Base-by-base conservation (phyloP, 2,888 invertebrate species). In the Drosophila falleni region DNA sequence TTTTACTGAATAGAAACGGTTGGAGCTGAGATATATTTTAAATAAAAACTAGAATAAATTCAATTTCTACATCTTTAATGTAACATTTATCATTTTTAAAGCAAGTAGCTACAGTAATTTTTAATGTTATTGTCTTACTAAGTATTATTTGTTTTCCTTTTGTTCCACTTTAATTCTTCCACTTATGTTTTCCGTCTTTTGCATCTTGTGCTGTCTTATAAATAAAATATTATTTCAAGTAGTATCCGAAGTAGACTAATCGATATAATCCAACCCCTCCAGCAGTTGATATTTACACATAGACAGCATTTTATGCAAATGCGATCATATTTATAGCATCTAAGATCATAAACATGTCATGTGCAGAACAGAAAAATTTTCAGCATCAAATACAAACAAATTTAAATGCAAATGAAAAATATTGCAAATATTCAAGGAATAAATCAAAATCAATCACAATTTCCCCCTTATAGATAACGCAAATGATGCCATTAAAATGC, bases 341-440 rank as follows among this genome's bases (percentile, higher is more conserved):
- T 69, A 44, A 63, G 81, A 87, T 84, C 82, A 81, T 74, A 87
- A 78, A 70, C 62, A 76, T 65, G 76, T 70, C 78, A 78, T 55
- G 61, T 56, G 50, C 62, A 69, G 49, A 44, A 16, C 31, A 13
- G 2, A 29, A 55, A 46, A 58, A 42, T 35, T 53, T 51, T 35
- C 33, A 50, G 29, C 37, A 62, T 26, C 42, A 51, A 35, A 50
- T 44, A 42, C 60, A 61, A 67, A 41, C 76, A 79, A 85, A 87
- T 84, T 78, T 78, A 78, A 87, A 84, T 87, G 86, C 85, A 83
- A 83, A 83, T 83, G 55, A 47, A 60, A 65, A 71, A 74, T 66
- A 74, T 80, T 46, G 61, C 56, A 71, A 61, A 70, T 55, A 59
- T 61, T 54, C 58, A 19, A 61, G 23, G 50, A 51, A 77, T 70